Conservation (phyloP, 2,888 invertebrate genomes). For the Spilosoma lubricipeda region DNA sequence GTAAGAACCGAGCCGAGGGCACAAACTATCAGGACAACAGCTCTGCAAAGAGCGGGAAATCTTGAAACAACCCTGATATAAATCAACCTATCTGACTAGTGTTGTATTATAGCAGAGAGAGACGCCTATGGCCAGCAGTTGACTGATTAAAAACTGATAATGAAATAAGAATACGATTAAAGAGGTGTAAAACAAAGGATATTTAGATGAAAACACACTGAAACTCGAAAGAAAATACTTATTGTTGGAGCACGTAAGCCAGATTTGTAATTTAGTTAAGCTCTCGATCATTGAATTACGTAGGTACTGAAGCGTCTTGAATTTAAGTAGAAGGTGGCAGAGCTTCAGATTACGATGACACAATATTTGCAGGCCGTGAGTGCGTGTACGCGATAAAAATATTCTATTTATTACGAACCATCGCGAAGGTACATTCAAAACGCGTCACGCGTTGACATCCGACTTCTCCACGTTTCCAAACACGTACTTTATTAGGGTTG, state of each 20-base stretch:
- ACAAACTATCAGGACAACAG: no score
- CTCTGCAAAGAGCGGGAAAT: no score
- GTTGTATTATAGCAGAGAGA: no score
- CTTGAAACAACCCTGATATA: no score
- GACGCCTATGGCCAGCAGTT: no score
- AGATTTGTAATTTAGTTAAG: constrained; percentile 36
- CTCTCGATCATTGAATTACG: constrained; percentile 43
- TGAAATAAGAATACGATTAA: no score
- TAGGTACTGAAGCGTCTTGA: constrained; percentile 41
- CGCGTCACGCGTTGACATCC: constrained; percentile 82
- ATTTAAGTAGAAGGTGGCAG: constrained; percentile 42
- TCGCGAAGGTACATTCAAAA: constrained; percentile 75
- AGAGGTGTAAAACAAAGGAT: not conserved
- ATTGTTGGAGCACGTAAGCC: constrained; percentile 22
- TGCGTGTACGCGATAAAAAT: constrained; percentile 83
- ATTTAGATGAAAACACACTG: not conserved
- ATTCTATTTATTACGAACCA: constrained; percentile 83
- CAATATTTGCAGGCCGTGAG: constrained; percentile 80
- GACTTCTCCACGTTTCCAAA: constrained; percentile 71
- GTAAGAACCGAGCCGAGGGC: no score
- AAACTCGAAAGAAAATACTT: not conserved
- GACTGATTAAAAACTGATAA: no score
- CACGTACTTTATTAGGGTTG: constrained; percentile 62
- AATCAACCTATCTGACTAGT: no score
- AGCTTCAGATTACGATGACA: constrained; percentile 64